phyloP scores from a whole-genome alignment of 1,140 invertebrate genomes.

The Mylabris phalerata region DNA sequence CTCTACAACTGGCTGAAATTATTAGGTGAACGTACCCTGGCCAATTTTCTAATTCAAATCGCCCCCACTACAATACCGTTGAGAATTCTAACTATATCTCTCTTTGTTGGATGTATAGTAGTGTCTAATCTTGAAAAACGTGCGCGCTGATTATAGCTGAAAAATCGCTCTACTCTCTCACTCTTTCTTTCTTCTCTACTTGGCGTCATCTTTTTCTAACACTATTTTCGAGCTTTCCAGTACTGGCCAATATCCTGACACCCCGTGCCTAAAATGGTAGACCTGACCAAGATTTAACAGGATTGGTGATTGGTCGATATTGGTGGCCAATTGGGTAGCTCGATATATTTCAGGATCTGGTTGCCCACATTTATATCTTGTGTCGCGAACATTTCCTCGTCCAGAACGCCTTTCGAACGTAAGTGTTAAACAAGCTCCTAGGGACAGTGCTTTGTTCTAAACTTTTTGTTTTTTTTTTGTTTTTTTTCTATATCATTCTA shows the following conservation, averaged over 20 bases:
- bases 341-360: constrained; percentile 62
- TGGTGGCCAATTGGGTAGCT: constrained; percentile 43
- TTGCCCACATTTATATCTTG: constrained; percentile 82
- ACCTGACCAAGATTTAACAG: constrained; percentile 46
- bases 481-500: constrained; percentile 4
- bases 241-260: constrained; percentile 20
- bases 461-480: background rate
- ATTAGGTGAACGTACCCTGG: constrained; percentile 29
- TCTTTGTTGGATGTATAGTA: background rate
- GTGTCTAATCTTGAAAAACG: too few species aligned
- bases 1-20: background rate
- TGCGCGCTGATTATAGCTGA: too few species aligned
- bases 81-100: background rate
- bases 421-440: constrained; percentile 54
- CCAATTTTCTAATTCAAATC: background rate
- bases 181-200: too few species aligned
- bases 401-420: constrained; percentile 91
- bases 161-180: too few species aligned
- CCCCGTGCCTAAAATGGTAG: constrained; percentile 58
- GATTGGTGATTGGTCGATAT: constrained; percentile 42
- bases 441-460: constrained; percentile 22
- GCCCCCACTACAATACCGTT: background rate
- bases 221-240: too few species aligned
- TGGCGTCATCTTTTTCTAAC: too few species aligned
- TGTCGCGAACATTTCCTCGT: constrained; percentile 56